Evolutionary conservation across 2,797 vertebrate genomes (phyloP), one percentile per base, ranked within the genome.

Genomic region (Phaenicophaeus curvirostris): DNA sequence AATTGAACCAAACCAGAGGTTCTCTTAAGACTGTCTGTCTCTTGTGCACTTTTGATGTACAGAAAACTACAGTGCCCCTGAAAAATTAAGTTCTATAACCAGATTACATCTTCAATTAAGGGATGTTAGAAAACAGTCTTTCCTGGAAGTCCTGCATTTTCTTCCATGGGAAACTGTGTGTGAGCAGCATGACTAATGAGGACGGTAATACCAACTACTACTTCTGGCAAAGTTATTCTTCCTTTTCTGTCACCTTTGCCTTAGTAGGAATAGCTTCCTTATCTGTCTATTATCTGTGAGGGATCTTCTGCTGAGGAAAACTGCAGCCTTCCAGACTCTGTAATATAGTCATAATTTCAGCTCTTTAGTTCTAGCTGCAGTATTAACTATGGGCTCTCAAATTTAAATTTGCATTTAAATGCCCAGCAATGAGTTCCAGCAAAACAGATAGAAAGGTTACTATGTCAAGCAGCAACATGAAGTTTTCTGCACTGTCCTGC

Each of bases 161-260:
- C 13, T 63, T 85, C 92, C 85, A 42, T 48, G 73, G 58, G 63
- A 67, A 83, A 13, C 7, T 31, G 20, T 48, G 24, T 27, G 58
- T 23, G 81, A 89, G 42, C 27, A 80, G 94, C 74, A 94, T 92
- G 86, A 87, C 13, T 90, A 90, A 90, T 66, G 76, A 79, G 23
- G 69, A 58, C 50, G 61, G 61, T 35, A 95, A 87, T 31, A 78
- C 41, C 85, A 88, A 86, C 66, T 89, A 68, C 58, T 79, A 87
- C 87, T 72, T 51, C 74, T 54, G 86, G 82, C 53, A 31, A 86
- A 93, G 78, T 92, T 77, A 74, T 42, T 94, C 48, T 61, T 96
- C 93, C 81, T 92, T 95, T 94, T 87, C 92, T 94, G 51, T 61
- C 94, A 94, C 85, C 57, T 89, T 79, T 92, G 89, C 88, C 80